phyloP scores from a whole-genome alignment of 2,888 invertebrate genomes.

The Limenitis camilla region DNA sequence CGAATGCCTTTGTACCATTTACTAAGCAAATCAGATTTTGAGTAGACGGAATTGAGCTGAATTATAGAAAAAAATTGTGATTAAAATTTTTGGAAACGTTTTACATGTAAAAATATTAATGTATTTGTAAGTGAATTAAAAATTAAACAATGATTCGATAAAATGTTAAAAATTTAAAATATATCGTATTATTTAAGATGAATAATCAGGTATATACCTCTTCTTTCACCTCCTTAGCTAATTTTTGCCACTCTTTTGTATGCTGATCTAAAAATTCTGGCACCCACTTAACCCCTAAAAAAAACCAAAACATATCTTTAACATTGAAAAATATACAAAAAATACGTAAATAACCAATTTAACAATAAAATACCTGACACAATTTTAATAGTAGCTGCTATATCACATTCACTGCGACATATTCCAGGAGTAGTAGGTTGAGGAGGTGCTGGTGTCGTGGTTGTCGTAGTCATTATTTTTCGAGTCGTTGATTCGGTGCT shows the following conservation, averaged over 20 bases:
- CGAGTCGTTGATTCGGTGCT: slow-evolving; percentile 67
- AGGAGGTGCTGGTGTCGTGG: slow-evolving; percentile 81
- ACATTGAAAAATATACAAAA: neutral
- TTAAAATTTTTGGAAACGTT: too few species aligned
- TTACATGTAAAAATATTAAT: too few species aligned
- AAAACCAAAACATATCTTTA: neutral
- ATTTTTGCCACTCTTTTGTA: slow-evolving; percentile 88
- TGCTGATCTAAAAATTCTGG: slow-evolving; percentile 90
- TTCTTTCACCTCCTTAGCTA: slow-evolving; percentile 86
- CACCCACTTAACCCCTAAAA: slow-evolving; percentile 82
- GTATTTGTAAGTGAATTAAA: too few species aligned
- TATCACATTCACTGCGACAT: slow-evolving; percentile 85
- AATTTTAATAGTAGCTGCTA: slow-evolving; percentile 89
- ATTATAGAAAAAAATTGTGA: slow-evolving; percentile 32
- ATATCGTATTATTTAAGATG: too few species aligned
- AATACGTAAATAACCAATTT: neutral
- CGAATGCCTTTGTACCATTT: slow-evolving; percentile 90
- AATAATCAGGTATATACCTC: slow-evolving; percentile 81
- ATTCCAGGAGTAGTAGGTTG: slow-evolving; percentile 86
- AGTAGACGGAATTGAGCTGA: slow-evolving; percentile 88
- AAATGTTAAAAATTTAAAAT: too few species aligned
- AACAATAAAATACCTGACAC: slow-evolving; percentile 74
- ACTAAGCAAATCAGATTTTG: slow-evolving; percentile 80
- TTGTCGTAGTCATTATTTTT: slow-evolving; percentile 74
- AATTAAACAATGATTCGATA: too few species aligned